Evolutionary conservation across 2,113 vertebrate species (phyloP), one percentile per base, ranked within the genome.

Genomic region (Neoarius graeffei): DNA sequence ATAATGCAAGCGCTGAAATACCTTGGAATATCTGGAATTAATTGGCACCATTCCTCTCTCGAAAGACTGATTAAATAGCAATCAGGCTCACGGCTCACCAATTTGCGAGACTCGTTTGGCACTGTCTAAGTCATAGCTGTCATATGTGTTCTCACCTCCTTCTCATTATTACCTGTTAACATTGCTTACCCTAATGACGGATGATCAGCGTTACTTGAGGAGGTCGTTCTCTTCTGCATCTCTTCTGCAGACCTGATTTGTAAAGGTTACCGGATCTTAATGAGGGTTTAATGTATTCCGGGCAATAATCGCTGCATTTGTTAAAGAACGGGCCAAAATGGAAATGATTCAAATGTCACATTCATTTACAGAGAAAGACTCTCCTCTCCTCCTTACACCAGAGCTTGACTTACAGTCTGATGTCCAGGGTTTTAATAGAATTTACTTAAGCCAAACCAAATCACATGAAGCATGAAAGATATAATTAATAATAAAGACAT

Each of bases 201-300:
- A 87, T 80, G 71, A 83, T 62, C 83, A 57, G 69, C 80, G 42
- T 52, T 57, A 69, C 80, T 23, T 30, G 15, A 23, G 7, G 80
- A 57, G 84, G 67, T 76, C 77, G 57, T 35, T 27, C 81, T 71
- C 69, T 62, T 27, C 81, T 20, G 73, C 64, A 71, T 42, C 81
- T 48, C 69, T 57, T 35, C 59, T 25, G 56, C 86, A 60, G 69
- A 60, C 56, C 80, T 89, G 80, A 90, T 88, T 76, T 86, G 84
- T 90, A 88, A 88, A 88, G 89, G 89, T 90, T 90, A 90, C 84
- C 19, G 84, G 89, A 86, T 88, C 83, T 82, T 88, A 88, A 87
- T 67, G 86, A 90, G 86, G 81, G 62, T 57, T 90, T 90, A 91
- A 91, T 86, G 62, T 30, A 88, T 87, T 90, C 85, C 74, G 84